Evolutionary conservation across 1,140 invertebrate species (phyloP).

Genomic region (Zophobas morio): DNA sequence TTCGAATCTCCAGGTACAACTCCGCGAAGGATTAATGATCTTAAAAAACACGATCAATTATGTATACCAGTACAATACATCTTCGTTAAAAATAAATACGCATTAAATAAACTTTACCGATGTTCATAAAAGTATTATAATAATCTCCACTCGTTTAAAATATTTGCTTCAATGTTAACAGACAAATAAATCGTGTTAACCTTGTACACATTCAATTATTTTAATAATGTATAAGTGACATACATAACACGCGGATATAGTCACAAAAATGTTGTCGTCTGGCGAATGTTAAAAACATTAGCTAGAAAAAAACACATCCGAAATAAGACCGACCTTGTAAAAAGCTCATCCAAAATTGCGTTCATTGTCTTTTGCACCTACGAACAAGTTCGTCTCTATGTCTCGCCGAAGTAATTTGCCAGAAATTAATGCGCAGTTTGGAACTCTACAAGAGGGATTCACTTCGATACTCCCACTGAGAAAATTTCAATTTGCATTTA

Average conservation of each 20-base stretch:
- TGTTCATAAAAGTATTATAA: constrained; percentile 14
- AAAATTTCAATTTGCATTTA: neutral
- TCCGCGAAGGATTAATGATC: too few relatives aligned
- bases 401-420: neutral
- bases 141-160: constrained; percentile 16
- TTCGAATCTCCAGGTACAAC: too few relatives aligned
- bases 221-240: constrained; percentile 29
- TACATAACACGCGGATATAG: constrained; percentile 3
- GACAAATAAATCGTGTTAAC: constrained; percentile 30
- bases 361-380: neutral
- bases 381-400: neutral
- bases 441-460: constrained; percentile 7
- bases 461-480: constrained; percentile 7
- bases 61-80: too few relatives aligned
- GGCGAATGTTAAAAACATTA: constrained; percentile 2
- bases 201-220: constrained; percentile 29
- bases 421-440: constrained; percentile 15
- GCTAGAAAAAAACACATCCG: neutral
- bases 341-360: neutral
- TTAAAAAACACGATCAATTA: too few relatives aligned
- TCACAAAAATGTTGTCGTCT: neutral
- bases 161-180: constrained; percentile 17
- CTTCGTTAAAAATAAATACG: too few relatives aligned
- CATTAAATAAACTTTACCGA: neutral
- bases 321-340: constrained; percentile 1